Evolutionary conservation across 2,888 invertebrate species (phyloP).

Genomic region (Leptinotarsa peninsularis): DNA sequence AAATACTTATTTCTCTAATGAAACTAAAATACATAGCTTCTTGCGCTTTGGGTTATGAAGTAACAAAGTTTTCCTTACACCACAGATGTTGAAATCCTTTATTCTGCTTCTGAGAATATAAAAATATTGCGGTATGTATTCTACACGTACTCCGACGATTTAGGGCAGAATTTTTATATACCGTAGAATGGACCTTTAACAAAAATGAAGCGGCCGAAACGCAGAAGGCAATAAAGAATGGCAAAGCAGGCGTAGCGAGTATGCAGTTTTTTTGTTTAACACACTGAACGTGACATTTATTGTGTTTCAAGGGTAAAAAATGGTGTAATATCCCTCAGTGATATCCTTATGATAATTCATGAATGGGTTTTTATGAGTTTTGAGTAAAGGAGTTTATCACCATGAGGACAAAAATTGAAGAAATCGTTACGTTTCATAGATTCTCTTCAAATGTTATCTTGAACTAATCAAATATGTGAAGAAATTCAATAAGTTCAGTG

Average conservation of each 20-base stretch:
- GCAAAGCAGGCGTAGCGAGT: background rate
- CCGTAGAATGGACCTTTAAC: background rate
- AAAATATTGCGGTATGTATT: background rate
- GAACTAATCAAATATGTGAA: too few species aligned
- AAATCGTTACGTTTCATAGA: too few species aligned
- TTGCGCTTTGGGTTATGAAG: background rate
- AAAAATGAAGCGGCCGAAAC: constrained; percentile 6
- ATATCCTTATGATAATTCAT: constrained; percentile 18
- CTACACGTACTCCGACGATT: background rate
- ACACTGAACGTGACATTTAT: constrained; percentile 12
- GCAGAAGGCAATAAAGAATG: constrained; percentile 15
- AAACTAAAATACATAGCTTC: background rate
- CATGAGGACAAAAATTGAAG: too few species aligned
- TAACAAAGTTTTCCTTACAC: background rate
- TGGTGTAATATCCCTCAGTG: background rate
- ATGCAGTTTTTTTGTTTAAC: constrained; percentile 4
- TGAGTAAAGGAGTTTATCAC: background rate
- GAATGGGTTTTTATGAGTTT: background rate
- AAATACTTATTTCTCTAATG: background rate
- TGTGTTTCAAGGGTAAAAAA: constrained; percentile 9
- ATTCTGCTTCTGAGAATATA: background rate
- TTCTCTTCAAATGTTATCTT: too few species aligned
- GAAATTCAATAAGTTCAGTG: too few species aligned
- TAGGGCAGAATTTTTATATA: constrained; percentile 1
- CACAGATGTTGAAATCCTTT: background rate